Base-by-base conservation (phyloP, 2,113 vertebrate species). In the Anser brachyrhynchus region DNA sequence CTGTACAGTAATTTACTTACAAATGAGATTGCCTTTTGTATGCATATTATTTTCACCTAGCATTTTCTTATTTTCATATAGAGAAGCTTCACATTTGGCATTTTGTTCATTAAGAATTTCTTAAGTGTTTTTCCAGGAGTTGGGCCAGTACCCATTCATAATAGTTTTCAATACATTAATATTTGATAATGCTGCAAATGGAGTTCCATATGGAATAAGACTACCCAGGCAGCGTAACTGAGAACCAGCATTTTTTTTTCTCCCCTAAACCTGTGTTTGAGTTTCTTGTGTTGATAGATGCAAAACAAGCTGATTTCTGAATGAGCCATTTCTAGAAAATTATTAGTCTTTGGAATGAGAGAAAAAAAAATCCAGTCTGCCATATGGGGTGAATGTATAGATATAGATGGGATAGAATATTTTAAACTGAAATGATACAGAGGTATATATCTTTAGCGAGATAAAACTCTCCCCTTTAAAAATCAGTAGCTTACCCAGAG, bases 401-500 rank as follows among this genome's bases (percentile, higher is more conserved):
- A 72, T 9, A 11, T 20, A 28, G 10, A 35, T 3, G 5, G 49
- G 4, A 8, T 51, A 51, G 28, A 55, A 52, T 51, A 35, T 16
- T 93, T 70, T 21, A 76, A 62, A 64, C 6, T 73, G 28, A 87
- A 90, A 73, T 31, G 5, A 65, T 66, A 54, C 3, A 23, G 37
- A 65, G 76, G 1, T 39, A 37, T 13, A 4, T 46, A 54, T 51
- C 11, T 67, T 78, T 5, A 16, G 17, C 13, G 51, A 88, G 37
- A 59, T 66, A 85, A 70, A 86, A 62, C 10, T 20, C 37, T 54
- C 65, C 28, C 25, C 4, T 11, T 37, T 57, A 80, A 93, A 89
- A 71, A 65, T 28, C n/a, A 25, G 70, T 44, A 95, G 82, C 20
- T 88, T 58, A 89, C 76, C 92, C 11, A 92, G 90, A 96, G 88